phyloP scores from a whole-genome alignment of 2,113 vertebrate species.

The Chaetodon trifascialis region DNA sequence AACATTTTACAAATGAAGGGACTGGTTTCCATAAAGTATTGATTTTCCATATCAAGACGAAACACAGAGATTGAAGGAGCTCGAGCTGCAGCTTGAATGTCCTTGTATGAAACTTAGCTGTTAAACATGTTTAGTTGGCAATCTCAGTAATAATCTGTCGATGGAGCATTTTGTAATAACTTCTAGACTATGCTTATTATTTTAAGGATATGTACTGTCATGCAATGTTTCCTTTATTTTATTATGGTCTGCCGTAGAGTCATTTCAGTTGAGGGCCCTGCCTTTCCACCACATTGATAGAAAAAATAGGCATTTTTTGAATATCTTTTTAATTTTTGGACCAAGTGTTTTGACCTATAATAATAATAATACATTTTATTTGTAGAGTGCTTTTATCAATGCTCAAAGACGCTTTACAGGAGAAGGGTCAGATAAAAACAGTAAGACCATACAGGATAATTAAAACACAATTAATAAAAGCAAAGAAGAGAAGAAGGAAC shows the following conservation, averaged over 20 bases:
- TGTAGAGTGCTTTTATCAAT: too few species aligned
- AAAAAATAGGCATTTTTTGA: neutral
- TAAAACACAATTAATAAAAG: too few species aligned
- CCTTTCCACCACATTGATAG: neutral
- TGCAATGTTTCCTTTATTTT: neutral
- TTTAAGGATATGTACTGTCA: neutral
- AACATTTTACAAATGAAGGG: conserved; percentile 18
- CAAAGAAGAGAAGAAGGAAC: too few species aligned
- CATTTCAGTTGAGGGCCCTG: neutral
- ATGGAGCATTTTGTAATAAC: neutral
- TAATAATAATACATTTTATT: too few species aligned
- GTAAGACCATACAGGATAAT: too few species aligned
- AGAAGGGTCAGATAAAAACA: too few species aligned
- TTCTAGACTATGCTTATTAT: neutral
- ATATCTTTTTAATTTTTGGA: neutral
- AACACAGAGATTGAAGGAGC: conserved; percentile 3
- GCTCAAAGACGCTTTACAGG: too few species aligned
- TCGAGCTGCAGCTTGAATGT: conserved; percentile 12
- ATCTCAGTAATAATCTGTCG: neutral
- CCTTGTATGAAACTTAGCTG: conserved; percentile 31
- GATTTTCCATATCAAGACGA: conserved; percentile 31
- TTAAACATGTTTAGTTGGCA: neutral
- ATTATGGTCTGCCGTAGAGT: neutral
- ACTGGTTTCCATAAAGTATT: conserved; percentile 15
- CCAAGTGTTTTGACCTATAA: too few species aligned